Evolutionary conservation across 1,140 invertebrate species (phyloP).

Genomic region (Bombyx mandarina): DNA sequence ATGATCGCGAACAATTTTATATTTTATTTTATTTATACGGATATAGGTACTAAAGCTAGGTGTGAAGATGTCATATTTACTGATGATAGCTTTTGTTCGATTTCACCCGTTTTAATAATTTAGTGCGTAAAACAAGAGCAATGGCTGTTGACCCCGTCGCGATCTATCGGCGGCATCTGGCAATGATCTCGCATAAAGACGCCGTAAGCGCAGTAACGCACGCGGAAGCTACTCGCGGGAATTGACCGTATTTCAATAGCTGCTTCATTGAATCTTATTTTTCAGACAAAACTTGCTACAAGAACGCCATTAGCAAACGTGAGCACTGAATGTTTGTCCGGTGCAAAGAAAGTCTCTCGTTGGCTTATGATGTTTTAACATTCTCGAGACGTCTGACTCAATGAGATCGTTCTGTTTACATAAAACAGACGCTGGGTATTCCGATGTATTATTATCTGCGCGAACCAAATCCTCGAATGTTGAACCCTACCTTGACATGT

Average conservation of each 20-base stretch:
- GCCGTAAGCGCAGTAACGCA: slow-evolving; percentile 39
- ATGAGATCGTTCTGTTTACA: slow-evolving; percentile 44
- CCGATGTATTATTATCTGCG: slow-evolving; percentile 48
- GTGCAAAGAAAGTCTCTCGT: slow-evolving; percentile 18
- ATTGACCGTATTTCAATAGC: slow-evolving; percentile 60
- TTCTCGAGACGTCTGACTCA: slow-evolving; percentile 31
- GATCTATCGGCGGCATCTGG: slow-evolving; percentile 62
- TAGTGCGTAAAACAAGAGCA: slow-evolving; percentile 60
- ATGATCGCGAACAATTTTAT: no score
- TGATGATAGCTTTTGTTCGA: no score
- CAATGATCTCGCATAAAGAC: slow-evolving; percentile 42
- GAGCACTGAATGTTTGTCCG: slow-evolving; percentile 11
- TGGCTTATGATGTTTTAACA: slow-evolving; percentile 17
- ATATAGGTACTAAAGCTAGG: no score
- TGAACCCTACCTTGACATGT: slow-evolving; percentile 69
- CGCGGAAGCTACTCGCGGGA: slow-evolving; percentile 49
- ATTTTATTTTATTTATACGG: no score
- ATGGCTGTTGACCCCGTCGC: slow-evolving; percentile 64
- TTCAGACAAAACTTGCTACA: slow-evolving; percentile 2
- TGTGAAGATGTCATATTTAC: no score
- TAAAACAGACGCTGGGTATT: slow-evolving; percentile 44
- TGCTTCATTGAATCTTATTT: slow-evolving; percentile 42
- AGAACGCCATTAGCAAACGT: slow-evolving; percentile 39
- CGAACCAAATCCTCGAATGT: slow-evolving; percentile 62
- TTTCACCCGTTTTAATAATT: slow-evolving; percentile 36